These are phyloP conservation scores for Monoplex corrugatus DNA, from an alignment of 2,888 invertebrate species.

Conservation along the genomic window DNA sequence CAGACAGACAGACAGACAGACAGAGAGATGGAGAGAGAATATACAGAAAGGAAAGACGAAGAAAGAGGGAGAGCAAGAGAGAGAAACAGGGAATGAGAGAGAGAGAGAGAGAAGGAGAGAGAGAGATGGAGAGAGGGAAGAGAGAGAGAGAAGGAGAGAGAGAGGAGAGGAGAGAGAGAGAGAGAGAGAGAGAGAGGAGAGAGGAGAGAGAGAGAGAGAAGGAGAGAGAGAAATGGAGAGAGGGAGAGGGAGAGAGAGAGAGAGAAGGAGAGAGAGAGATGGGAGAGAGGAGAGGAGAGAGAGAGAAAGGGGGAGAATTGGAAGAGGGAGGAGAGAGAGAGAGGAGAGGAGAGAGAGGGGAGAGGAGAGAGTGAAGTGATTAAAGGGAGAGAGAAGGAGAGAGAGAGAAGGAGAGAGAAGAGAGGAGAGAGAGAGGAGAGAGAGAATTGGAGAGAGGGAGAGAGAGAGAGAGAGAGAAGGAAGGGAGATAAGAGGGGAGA, in stretches of 20 bases:
- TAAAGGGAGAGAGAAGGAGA: not conserved
- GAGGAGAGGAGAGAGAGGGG: not conserved
- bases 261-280: no score
- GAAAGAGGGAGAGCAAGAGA: no score
- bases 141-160: not conserved
- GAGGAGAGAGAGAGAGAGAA: not conserved
- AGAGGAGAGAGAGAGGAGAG: not conserved
- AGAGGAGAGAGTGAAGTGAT: not conserved
- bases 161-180: not conserved
- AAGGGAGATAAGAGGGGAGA: no score
- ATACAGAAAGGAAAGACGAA: no score
- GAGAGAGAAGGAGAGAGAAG: not conserved
- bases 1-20: no score
- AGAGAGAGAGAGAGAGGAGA: not conserved
- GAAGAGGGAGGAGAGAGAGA: not conserved
- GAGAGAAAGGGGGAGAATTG: not conserved
- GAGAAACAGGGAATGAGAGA: no score
- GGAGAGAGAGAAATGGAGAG: no score
- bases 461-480: not conserved
- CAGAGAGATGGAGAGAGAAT: no score
- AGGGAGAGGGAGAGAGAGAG: no score
- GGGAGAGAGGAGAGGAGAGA: not conserved
- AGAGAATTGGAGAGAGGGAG: not conserved
- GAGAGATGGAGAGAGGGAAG: not conserved
- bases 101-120: not conserved